A percentile compares a stretch with the other conserved stretches of the same genome.
Conservation (phyloP, 1,140 invertebrate genomes). For the Hypothenemus hampei region DNA sequence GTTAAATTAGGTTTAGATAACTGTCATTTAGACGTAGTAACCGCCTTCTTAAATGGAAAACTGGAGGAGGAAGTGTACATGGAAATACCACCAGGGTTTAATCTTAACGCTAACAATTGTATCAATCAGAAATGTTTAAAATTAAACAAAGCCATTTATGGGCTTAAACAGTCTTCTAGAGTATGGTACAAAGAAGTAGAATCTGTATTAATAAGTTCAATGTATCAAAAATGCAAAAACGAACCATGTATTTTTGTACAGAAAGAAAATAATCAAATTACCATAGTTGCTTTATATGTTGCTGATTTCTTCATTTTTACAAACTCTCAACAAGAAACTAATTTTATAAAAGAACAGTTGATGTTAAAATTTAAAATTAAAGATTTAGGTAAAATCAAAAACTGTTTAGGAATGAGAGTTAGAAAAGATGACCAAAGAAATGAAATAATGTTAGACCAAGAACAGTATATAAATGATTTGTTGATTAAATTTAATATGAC, state of each 20-base stretch:
- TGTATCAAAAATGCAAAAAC: constrained; percentile 36
- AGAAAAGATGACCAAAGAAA: constrained; percentile 11
- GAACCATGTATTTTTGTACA: constrained; percentile 42
- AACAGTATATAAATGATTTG: constrained; percentile 29
- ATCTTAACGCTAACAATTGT: no score
- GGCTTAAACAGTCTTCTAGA: constrained; percentile 36
- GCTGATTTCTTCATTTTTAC: constrained; percentile 20
- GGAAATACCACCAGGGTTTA: constrained; percentile 31
- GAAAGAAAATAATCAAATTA: constrained; percentile 23
- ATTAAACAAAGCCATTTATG: constrained; percentile 40
- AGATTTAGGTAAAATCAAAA: constrained; percentile 33
- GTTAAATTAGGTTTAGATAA: constrained; percentile 33
- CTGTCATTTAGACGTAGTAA: constrained; percentile 41
- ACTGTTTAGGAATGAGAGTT: constrained; percentile 35
- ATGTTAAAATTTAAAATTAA: constrained; percentile 32
- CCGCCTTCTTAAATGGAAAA: constrained; percentile 44
- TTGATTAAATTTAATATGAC: constrained; percentile 23
- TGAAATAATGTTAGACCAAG: constrained; percentile 26
- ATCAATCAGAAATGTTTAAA: constrained; percentile 33
- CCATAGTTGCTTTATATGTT: constrained; percentile 32
- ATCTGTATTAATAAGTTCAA: constrained; percentile 28
- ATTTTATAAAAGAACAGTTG: constrained; percentile 24
- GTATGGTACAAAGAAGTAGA: constrained; percentile 37
- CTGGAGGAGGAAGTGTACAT: constrained; percentile 41
- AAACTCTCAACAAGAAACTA: constrained; percentile 19